Percentiles rank a stretch among this genome's conserved stretches.
phyloP scores from a whole-genome alignment of 2,888 invertebrate genomes.

The Pediacus dermestoides region DNA sequence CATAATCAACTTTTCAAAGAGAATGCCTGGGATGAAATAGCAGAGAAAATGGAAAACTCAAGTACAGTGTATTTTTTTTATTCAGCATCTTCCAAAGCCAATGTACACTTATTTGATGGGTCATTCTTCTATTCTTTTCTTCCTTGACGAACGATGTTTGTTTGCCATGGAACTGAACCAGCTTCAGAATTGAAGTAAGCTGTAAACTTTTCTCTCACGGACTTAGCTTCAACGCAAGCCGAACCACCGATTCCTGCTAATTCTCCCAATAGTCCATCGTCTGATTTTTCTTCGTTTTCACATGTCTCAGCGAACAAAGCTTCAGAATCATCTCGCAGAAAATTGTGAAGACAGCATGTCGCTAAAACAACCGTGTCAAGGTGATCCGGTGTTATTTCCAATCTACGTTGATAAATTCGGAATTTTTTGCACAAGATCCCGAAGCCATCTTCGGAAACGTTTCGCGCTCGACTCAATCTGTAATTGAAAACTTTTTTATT shows the following conservation, averaged over 20 bases:
- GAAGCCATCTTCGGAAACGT: constrained; percentile 20
- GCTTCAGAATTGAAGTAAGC: constrained; percentile 9
- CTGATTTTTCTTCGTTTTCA: constrained; percentile 10
- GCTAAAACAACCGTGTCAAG: constrained; percentile 14
- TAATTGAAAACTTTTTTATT: constrained; percentile 19
- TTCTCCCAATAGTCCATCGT: constrained; percentile 9
- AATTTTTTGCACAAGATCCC: constrained; percentile 15
- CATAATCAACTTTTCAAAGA: constrained; percentile 9
- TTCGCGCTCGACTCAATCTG: constrained; percentile 18
- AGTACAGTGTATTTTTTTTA: constrained; percentile 9
- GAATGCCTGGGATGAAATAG: constrained; percentile 12
- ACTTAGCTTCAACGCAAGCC: constrained; percentile 11
- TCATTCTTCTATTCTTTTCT: constrained; percentile 4
- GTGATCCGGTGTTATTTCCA: constrained; percentile 15
- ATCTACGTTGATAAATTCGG: constrained; percentile 9
- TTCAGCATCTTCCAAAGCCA: constrained; percentile 1
- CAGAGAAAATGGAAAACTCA: constrained; percentile 10
- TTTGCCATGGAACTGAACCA: constrained; percentile 14
- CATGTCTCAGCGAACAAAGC: constrained; percentile 13
- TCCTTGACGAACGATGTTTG: constrained; percentile 7
- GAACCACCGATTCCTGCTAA: constrained; percentile 15
- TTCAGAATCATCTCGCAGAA: constrained; percentile 12
- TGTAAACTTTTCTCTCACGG: constrained; percentile 17
- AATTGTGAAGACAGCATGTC: constrained; percentile 11
- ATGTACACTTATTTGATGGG: background rate